Percentiles rank a stretch among this genome's conserved stretches.
Conservation (phyloP, 1,140 invertebrate genomes). For the Eurosta solidaginis region DNA sequence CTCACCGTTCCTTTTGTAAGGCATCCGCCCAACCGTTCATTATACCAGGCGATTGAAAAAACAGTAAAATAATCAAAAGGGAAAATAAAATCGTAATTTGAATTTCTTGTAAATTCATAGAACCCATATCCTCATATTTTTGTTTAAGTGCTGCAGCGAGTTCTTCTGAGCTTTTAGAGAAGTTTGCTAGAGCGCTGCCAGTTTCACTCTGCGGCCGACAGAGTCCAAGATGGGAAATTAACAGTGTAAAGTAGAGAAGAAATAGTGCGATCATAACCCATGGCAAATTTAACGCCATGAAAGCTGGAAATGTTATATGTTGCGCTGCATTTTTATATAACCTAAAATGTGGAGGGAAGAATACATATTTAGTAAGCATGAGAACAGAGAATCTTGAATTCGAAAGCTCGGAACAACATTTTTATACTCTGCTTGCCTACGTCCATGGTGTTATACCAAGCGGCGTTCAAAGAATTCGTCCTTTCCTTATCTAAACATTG, state of each 20-base stretch:
- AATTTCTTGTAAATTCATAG: slow-evolving; percentile 79
- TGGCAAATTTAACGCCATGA: slow-evolving; percentile 67
- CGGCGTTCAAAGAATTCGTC: too few species aligned
- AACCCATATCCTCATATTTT: slow-evolving; percentile 75
- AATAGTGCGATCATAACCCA: slow-evolving; percentile 71
- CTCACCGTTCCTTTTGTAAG: neutral
- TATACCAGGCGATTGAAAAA: slow-evolving; percentile 78
- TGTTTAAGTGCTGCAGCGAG: slow-evolving; percentile 67
- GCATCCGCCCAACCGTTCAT: slow-evolving; percentile 44
- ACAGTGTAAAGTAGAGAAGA: slow-evolving; percentile 71
- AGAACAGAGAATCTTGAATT: too few species aligned
- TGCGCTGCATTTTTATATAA: slow-evolving; percentile 64
- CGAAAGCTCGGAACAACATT: too few species aligned
- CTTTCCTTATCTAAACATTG: too few species aligned
- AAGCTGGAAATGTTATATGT: slow-evolving; percentile 71
- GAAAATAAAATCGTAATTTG: slow-evolving; percentile 76
- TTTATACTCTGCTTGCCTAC: too few species aligned
- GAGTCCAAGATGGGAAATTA: slow-evolving; percentile 74
- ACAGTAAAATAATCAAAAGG: slow-evolving; percentile 78
- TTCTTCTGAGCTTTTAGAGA: slow-evolving; percentile 63
- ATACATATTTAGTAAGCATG: too few species aligned
- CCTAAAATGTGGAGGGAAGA: slow-evolving; percentile 38
- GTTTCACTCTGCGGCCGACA: slow-evolving; percentile 65
- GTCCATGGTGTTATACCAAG: too few species aligned
- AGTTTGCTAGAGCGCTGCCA: slow-evolving; percentile 61